Conservation (phyloP, 2,888 invertebrate genomes). For the Cremastobaeus sp. region DNA sequence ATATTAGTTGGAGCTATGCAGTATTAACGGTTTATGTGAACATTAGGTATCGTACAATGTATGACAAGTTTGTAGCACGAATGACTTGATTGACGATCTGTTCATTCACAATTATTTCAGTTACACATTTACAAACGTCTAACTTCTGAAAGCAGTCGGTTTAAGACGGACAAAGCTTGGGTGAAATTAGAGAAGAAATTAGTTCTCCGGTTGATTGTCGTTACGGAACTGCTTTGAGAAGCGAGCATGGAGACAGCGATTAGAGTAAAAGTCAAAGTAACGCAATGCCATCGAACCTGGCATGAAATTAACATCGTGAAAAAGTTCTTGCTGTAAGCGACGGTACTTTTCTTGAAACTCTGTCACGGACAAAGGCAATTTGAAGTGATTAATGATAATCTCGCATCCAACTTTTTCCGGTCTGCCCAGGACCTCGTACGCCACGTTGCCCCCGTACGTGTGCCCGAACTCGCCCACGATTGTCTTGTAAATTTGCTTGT, state of each 20-base stretch:
- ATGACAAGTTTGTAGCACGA: no score
- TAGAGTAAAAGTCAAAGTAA: conserved; percentile 4
- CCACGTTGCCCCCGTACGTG: conserved; percentile 87
- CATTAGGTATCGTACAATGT: no score
- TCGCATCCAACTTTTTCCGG: conserved; percentile 80
- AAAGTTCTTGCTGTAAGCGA: conserved; percentile 71
- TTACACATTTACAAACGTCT: no score
- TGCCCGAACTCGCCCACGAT: conserved; percentile 87
- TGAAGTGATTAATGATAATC: conserved; percentile 70
- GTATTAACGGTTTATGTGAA: no score
- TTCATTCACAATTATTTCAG: no score
- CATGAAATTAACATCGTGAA: conserved; percentile 73
- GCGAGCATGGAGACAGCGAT: neutral
- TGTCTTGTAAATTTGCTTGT: conserved; percentile 72
- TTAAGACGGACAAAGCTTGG: no score
- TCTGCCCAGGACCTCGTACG: conserved; percentile 87
- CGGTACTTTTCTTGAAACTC: conserved; percentile 70
- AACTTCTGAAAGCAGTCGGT: no score
- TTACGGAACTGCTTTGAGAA: no score
- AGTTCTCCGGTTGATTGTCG: no score
- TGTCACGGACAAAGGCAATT: conserved; percentile 70
- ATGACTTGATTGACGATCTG: no score
- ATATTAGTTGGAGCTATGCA: no score
- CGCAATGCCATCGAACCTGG: conserved; percentile 67
- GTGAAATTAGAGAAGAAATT: no score